Base-by-base conservation (phyloP, 1,140 invertebrate genomes). In the Bombus confusus region DNA sequence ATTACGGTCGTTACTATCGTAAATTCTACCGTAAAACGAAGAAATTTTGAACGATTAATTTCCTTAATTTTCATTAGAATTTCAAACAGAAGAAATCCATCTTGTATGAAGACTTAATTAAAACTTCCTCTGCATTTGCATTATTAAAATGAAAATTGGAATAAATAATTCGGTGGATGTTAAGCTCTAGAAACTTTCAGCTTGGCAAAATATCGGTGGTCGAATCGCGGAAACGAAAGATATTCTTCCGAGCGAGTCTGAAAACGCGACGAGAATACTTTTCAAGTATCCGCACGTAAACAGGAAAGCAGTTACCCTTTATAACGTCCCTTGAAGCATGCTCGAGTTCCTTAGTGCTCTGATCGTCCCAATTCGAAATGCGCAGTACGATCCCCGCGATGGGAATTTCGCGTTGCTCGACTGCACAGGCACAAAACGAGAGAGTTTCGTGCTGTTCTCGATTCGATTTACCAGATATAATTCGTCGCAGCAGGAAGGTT, bases 281-380 rank as follows among this genome's bases (percentile, higher is more conserved):
- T 34, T n/a, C 22, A 37, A 41, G 62, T 28, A 66, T 3, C 28
- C 12, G 15, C 52, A 47, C 41, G 34, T 47, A 66, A 10, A 73
- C 69, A n/a, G 57, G 69, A 66, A 83, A 75, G 62, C 47, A 83
- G 73, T 83, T 69, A 68, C 57, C 73, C 34, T 76, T 39, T 83
- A 39, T 47, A 64, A 69, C 72, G 62, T 83, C 52, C 15, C 34
- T 57, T 39, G 43, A 69, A 83, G 52, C 66, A 68, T 52, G 37
- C 47, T 41, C 18, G 25, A 52, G n/a, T 66, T 66, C 1, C 18
- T 80, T 59, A 43, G 31, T 39, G 9, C 25, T 28, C 25, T 25
- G 34, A 43, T 83, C 59, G 59, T 76, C 39, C 28, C 43, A 47
- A 59, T 37, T 79, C 81, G 81, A 77, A 69, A 77, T 76, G 62